These are phyloP conservation scores for Neoseiulus cucumeris DNA, from an alignment of 1,140 invertebrate genomes.

Conservation along the genomic window DNA sequence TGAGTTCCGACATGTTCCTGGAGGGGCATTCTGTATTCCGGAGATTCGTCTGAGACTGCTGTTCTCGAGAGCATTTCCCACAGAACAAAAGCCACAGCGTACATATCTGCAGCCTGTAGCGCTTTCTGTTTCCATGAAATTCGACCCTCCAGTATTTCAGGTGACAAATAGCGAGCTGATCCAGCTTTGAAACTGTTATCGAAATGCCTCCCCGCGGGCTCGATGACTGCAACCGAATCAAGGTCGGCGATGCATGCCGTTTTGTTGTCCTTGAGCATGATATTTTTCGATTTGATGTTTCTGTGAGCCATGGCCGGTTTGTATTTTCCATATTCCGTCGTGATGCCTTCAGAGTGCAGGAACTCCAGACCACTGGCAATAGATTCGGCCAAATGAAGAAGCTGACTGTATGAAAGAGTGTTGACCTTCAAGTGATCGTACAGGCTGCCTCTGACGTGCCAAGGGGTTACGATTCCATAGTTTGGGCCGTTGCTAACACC, in stretches of 20 bases:
- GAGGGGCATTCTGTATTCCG: no score
- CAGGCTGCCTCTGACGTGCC: no score
- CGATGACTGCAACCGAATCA: conserved; percentile 66
- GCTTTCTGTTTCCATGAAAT: conserved; percentile 89
- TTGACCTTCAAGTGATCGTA: no score
- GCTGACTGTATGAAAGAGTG: no score
- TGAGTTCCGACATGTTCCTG: no score
- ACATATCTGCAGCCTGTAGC: conserved; percentile 92
- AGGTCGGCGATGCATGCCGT: conserved; percentile 88
- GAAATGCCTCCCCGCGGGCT: conserved; percentile 44
- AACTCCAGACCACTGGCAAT: conserved; percentile 80
- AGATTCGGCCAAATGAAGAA: conserved; percentile 46
- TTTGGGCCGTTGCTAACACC: no score
- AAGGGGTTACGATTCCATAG: no score
- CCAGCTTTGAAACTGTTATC: conserved; percentile 22
- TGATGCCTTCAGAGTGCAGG: conserved; percentile 68
- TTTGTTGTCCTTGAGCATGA: conserved; percentile 75
- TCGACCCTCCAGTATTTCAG: conserved; percentile 89
- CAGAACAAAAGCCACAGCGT: conserved; percentile 82
- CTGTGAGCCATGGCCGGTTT: conserved; percentile 91
- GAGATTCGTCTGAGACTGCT: no score
- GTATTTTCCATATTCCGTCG: conserved; percentile 47
- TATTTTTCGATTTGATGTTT: conserved; percentile 89
- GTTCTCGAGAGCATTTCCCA: conserved; percentile 80
- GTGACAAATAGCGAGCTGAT: conserved; percentile 67